Base-by-base conservation (phyloP, 2,113 vertebrate genomes). In the Cephalopholis sonnerati region DNA sequence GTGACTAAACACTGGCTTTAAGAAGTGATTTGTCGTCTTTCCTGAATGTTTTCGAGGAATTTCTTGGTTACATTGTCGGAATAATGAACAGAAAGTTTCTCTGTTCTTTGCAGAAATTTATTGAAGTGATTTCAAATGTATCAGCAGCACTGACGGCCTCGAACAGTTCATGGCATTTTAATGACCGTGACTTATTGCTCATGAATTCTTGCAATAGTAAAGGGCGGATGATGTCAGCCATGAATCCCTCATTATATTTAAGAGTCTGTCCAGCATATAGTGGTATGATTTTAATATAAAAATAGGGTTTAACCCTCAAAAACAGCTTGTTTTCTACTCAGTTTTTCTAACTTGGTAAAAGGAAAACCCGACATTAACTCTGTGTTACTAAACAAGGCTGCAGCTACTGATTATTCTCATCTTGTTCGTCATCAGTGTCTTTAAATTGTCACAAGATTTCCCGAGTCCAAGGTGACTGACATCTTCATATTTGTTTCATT, bases 101-200 rank as follows among this genome's bases (percentile, higher is more conserved):
- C 18, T 24, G 7, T 68, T 24, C 17, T n/a, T 25, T 41, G 44
- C n/a, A 67, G 24, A 39, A 29, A 27, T 57, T 29, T 2, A 29
- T 4, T 29, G 4, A 29, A 29, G 29, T 55, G 5, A 36, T 46
- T 18, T 74, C 29, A 71, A 54, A 27, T 54, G 41, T 36, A 24
- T 65, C 32, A 36, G 32, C 55, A 39, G 51, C 65, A 0, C 20
- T 18, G 20, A n/a, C n/a, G n/a, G n/a, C 2, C 58, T 70, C 72
- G 64, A 46, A 75, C 32, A 11, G 50, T 51, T 20, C 18, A 51
- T 13, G 55, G 0, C 55, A 9, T 66, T 61, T 83, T 71, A 22
- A 80, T 62, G 61, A 18, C 55, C 1, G 8, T 77, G 63, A 82
- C 3, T 81, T 61, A 76, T 57, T n/a, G 2, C 27, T 25, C 5